These are phyloP conservation scores for Alca torda DNA, from an alignment of 2,797 vertebrate genomes.

Conservation along the genomic window DNA sequence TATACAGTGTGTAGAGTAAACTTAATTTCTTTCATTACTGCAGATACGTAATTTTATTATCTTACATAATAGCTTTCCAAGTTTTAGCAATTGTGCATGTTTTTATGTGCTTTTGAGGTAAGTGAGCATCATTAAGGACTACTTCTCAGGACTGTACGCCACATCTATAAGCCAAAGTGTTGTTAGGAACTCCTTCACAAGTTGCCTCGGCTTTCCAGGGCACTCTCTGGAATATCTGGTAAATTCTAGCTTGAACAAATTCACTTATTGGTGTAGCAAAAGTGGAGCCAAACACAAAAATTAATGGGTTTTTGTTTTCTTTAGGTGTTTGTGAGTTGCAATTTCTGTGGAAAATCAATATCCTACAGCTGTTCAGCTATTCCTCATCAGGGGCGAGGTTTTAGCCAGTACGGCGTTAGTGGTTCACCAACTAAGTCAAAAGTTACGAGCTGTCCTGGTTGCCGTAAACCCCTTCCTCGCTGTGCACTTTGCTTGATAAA, in stretches of 20 bases:
- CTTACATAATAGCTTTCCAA: not conserved
- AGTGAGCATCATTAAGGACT: not conserved
- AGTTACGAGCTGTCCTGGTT: slow-evolving; percentile 97
- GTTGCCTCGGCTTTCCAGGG: not conserved
- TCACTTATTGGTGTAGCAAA: not conserved
- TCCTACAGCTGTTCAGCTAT: slow-evolving; percentile 96
- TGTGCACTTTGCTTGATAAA: slow-evolving; percentile 99
- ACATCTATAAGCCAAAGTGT: not conserved
- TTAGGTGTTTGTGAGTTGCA: slow-evolving; percentile 99
- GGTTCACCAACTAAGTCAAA: slow-evolving; percentile 98
- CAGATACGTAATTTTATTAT: not conserved
- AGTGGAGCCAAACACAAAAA: not conserved
- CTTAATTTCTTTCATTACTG: not conserved
- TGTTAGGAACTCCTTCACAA: not conserved
- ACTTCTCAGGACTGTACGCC: not conserved
- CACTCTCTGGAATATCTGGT: not conserved
- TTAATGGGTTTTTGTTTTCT: slow-evolving; percentile 13
- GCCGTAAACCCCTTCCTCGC: slow-evolving; percentile 95
- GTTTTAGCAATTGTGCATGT: not conserved
- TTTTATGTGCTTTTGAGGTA: not conserved
- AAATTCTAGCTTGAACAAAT: not conserved
- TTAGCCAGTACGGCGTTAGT: slow-evolving; percentile 96
- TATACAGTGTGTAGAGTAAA: not conserved
- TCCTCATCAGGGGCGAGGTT: slow-evolving; percentile 95
- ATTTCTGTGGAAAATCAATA: slow-evolving; percentile 99